A percentile compares a stretch with the other conserved stretches of the same genome.
Conservation (phyloP, 2,113 vertebrate species). For the Canis aureus region DNA sequence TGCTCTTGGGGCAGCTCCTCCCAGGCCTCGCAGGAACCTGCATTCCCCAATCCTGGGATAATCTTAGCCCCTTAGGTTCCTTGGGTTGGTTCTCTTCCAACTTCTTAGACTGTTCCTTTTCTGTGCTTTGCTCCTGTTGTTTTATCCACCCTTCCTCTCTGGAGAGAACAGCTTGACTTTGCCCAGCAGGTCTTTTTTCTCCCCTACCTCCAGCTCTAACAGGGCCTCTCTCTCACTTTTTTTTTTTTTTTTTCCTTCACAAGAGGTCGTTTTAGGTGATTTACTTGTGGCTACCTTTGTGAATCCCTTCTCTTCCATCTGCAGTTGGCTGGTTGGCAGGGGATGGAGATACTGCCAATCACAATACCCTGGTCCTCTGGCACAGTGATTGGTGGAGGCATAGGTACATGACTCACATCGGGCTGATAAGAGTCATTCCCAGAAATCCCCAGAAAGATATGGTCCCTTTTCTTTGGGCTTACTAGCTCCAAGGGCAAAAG, state of each 20-base stretch:
- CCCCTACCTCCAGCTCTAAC: neutral
- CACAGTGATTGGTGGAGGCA: neutral
- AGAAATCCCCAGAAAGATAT: neutral
- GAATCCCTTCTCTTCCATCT: neutral
- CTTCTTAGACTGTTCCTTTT: neutral
- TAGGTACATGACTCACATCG: rapidly evolving
- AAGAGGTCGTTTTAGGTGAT: neutral
- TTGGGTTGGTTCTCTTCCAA: neutral
- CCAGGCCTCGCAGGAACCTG: neutral
- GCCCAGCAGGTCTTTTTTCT: rapidly evolving
- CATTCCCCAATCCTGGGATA: neutral
- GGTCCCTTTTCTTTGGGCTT: neutral
- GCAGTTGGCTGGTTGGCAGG: neutral
- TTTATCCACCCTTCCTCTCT: neutral
- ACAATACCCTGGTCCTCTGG: neutral
- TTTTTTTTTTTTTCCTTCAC: no score
- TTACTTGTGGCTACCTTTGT: neutral
- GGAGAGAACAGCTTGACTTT: neutral
- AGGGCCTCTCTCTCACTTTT: neutral
- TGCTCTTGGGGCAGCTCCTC: neutral
- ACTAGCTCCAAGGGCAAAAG: no score
- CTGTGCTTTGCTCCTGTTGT: neutral
- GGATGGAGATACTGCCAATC: neutral
- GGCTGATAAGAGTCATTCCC: neutral
- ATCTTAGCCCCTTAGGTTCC: neutral